Evolutionary conservation across 2,888 invertebrate genomes (phyloP), one percentile per base, ranked within the genome.

Genomic region (Heliconius charithonia): DNA sequence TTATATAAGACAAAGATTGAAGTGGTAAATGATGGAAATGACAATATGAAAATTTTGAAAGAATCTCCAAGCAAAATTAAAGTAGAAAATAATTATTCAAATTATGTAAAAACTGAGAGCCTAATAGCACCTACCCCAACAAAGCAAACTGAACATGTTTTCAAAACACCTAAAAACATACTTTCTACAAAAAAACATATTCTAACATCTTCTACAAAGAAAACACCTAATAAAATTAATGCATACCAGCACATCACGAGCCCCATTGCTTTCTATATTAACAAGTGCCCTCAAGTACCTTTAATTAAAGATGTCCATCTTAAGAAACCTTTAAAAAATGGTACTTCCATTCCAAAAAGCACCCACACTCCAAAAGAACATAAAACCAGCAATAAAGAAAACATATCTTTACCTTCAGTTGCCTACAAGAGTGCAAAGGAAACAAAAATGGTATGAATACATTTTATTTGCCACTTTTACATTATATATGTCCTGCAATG

Each of bases 241-340:
- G 83, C 83, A 56, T 93, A 89, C 82, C 86, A 91, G 79, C 89
- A 93, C 79, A 89, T 93, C 59, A 83, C 85, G 41, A 94, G 94
- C 85, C 94, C 94, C 69, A 88, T 94, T 59, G 93, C 93, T 65
- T 87, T 89, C 75, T 94, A 93, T 70, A 93, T 94, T 12, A 91
- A 90, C 56, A 88, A 91, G 56, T 84, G 88, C 59, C 91, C 93
- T 6, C 88, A 89, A 83, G 88, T 85, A 37, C 90, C 92, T 77
- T 82, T 92, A 41, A 82, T 92, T 1, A 90, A 89, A 84, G 87
- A 91, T 86, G 86, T 93, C 0, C 86, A 86, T 63, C 91, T 91
- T n/a, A 89, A 86, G 66, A 92, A 89, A 81, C 89, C 90, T 45
- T 83, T 92, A 56, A 85, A 86, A 77, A 86, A 86, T 4, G 45